phyloP scores from a whole-genome alignment of 2,797 vertebrate genomes.

The Mormyrus hasselquistii region DNA sequence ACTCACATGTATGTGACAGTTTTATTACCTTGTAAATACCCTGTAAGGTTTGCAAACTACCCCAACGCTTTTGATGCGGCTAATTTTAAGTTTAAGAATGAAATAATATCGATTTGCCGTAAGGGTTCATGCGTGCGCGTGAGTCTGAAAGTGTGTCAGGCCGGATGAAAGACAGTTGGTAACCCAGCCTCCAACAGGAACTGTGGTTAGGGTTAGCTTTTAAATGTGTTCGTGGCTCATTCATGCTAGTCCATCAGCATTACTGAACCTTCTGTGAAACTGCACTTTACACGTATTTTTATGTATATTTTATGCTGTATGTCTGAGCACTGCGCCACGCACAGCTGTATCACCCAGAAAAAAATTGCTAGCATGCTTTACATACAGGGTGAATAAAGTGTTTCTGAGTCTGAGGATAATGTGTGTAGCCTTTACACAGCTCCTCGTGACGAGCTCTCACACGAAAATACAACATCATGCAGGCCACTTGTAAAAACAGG shows the following conservation, averaged over 20 bases:
- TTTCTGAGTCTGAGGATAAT: not conserved
- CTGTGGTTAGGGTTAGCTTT: not conserved
- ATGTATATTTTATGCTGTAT: not conserved
- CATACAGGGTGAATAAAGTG: not conserved
- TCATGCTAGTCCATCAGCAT: not conserved
- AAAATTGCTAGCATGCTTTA: not conserved
- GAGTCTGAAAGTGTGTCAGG: not conserved
- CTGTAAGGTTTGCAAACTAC: not conserved
- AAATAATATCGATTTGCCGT: not conserved
- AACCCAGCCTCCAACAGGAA: not conserved
- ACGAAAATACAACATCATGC: not conserved
- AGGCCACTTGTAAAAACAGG: not conserved
- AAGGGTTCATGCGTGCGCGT: not conserved
- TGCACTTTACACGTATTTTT: not conserved
- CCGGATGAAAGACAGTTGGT: not conserved
- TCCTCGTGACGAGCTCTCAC: not conserved
- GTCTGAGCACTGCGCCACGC: not conserved
- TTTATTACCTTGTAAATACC: not conserved
- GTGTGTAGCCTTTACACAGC: not conserved
- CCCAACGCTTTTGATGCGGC: not conserved
- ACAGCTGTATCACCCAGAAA: not conserved
- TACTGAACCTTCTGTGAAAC: not conserved
- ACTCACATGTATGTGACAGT: not conserved
- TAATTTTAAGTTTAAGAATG: not conserved
- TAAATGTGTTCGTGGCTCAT: not conserved